Base-by-base conservation (phyloP, 2,113 vertebrate genomes). In the Natator depressus region DNA sequence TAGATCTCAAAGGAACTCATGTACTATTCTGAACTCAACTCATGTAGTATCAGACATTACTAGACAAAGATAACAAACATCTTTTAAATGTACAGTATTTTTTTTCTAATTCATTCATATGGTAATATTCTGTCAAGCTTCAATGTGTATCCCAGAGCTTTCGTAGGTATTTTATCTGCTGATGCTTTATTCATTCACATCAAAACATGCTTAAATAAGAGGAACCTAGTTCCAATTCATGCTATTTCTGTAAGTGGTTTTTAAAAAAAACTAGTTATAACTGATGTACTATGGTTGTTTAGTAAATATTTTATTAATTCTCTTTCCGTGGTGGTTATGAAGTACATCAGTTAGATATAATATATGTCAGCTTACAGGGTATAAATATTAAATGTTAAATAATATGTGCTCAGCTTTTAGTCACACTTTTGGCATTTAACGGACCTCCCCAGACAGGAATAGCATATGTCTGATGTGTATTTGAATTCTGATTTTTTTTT, bases 281-380 rank as follows among this genome's bases (percentile, higher is more conserved):
- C 54, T 80, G 89, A 88, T 38, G 10, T 81, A 8, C 4, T 57
- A 91, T 87, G 82, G 10, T 27, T 96, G 91, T 94, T 98, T 94
- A 92, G 65, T 59, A 97, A 97, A 96, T 96, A 14, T 96, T 97
- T 97, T 94, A 91, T 92, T 53, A 93, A 82, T 94, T 97, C 46
- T 57, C 51, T 93, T 69, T 87, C 57, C 88, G 49, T 89, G 81
- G 62, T 93, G 17, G 78, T 62, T 88, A 9, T 91, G 82, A 98
- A 96, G 82, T 91, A 83, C 25, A 72, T 94, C 16, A 93, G 88
- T 96, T 96, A 91, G 20, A 42, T 92, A n/a, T 92, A 54, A 95
- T 82, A 88, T 97, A 82, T 97, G 91, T 27, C 50, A 97, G 89
- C 53, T 90, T 42, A 50, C 25, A 92, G 88, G 49, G 4, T 95